Conservation (phyloP, 2,113 vertebrate species). For the Phocoena phocoena region DNA sequence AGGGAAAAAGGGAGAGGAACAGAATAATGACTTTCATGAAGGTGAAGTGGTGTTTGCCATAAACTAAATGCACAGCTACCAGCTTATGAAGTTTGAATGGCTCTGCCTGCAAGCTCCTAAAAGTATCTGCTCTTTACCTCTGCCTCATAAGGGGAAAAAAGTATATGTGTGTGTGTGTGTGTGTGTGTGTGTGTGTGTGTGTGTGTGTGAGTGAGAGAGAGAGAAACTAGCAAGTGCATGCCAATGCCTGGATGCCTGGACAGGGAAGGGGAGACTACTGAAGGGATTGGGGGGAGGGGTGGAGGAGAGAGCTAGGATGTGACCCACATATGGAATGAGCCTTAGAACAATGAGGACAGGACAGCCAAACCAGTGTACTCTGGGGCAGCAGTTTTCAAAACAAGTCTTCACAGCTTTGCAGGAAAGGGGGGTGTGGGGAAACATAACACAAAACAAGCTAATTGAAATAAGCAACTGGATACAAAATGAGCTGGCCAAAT, state of each 20-base stretch:
- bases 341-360: slow-evolving; percentile 87
- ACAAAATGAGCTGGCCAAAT: slow-evolving; percentile 60
- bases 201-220: not conserved
- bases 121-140: slow-evolving; percentile 54
- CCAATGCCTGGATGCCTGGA: not conserved
- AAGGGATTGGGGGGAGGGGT: slow-evolving; percentile 67
- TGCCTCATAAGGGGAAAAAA: not conserved
- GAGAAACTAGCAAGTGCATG: not conserved
- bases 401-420: slow-evolving; percentile 78
- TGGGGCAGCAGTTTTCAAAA: slow-evolving; percentile 85
- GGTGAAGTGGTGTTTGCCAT: slow-evolving; percentile 70
- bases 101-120: slow-evolving; percentile 69
- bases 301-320: slow-evolving; percentile 83
- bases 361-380: slow-evolving; percentile 81
- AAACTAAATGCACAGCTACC: slow-evolving; percentile 64
- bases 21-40: slow-evolving; percentile 74
- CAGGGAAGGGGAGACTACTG: not conserved
- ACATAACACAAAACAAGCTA: slow-evolving; percentile 75
- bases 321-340: slow-evolving; percentile 90
- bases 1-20: slow-evolving; percentile 34
- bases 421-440: slow-evolving; percentile 55
- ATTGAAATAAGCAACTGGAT: slow-evolving; percentile 4
- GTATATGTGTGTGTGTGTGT: not conserved
- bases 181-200: not conserved
- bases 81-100: slow-evolving; percentile 77